Percentiles rank a stretch among this genome's conserved stretches.
These are phyloP conservation scores for Ophthalmolycus amberensis DNA, from an alignment of 2,113 vertebrate species.

Conservation along the genomic window DNA sequence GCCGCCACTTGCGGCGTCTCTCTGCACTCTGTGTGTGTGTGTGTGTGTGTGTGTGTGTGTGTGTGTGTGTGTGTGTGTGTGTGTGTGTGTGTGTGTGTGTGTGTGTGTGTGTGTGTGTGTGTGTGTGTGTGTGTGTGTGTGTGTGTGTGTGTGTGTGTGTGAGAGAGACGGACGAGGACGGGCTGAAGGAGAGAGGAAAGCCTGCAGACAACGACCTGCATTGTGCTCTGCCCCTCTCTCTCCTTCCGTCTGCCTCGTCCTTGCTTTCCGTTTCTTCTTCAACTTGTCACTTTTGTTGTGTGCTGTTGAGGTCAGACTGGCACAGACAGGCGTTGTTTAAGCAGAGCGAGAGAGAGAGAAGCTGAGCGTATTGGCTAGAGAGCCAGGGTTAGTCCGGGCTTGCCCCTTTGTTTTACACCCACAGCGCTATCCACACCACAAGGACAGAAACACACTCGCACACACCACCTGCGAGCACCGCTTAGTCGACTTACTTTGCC, in stretches of 20 bases:
- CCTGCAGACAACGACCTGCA: conserved; percentile 48
- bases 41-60: neutral
- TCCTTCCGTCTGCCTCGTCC: conserved; percentile 31
- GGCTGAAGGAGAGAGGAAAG: conserved; percentile 44
- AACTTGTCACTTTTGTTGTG: conserved; percentile 52
- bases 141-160: neutral
- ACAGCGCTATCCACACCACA: conserved; percentile 12
- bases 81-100: neutral
- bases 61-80: neutral
- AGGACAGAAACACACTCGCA: neutral
- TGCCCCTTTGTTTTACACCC: conserved; percentile 58
- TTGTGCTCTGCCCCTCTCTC: conserved; percentile 36
- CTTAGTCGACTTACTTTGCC: conserved; percentile 6
- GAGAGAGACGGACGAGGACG: neutral
- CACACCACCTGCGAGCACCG: conserved; percentile 37
- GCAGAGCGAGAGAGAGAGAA: conserved; percentile 21
- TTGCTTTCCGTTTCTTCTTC: conserved; percentile 45
- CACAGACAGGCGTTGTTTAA: conserved; percentile 51
- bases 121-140: neutral
- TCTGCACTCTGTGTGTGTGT: neutral
- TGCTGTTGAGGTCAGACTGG: conserved; percentile 65
- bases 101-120: neutral
- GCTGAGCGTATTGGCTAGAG: conserved; percentile 39
- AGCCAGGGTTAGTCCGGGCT: conserved; percentile 43
- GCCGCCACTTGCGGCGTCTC: conserved; percentile 52